A percentile compares a stretch with the other conserved stretches of the same genome.
phyloP scores from a whole-genome alignment of 2,888 invertebrate genomes.

The Sphecodes monilicornis region DNA sequence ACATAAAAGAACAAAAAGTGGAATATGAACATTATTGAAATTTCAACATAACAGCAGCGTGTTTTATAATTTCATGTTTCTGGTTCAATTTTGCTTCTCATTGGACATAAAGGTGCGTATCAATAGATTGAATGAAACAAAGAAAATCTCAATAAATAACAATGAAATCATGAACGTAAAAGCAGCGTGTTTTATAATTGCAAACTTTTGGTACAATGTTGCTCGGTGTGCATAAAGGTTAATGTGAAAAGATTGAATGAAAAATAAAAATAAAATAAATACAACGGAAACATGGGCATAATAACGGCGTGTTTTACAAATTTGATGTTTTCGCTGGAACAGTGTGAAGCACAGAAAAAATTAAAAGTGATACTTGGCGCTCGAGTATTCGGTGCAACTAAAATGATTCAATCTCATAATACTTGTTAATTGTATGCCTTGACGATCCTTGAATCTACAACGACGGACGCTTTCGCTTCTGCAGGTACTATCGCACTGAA shows the following conservation, averaged over 20 bases:
- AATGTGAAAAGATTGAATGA: too few relatives aligned
- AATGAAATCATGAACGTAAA: too few relatives aligned
- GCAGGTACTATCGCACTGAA: conserved; percentile 8
- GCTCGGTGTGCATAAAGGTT: too few relatives aligned
- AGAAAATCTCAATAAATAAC: too few relatives aligned
- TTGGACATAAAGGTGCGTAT: too few relatives aligned
- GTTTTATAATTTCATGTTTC: background rate
- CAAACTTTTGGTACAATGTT: too few relatives aligned
- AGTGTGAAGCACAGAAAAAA: background rate
- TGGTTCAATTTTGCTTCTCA: too few relatives aligned
- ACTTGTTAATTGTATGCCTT: conserved; percentile 10
- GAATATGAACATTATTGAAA: too few relatives aligned
- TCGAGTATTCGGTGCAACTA: background rate
- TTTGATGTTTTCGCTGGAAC: background rate
- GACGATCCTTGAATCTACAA: conserved; percentile 11
- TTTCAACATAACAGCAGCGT: too few relatives aligned
- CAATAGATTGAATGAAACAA: too few relatives aligned
- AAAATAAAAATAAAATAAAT: background rate
- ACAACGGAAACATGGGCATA: background rate
- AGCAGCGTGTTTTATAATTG: too few relatives aligned
- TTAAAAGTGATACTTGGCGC: background rate
- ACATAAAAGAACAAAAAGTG: too few relatives aligned
- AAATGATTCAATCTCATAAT: conserved; percentile 11
- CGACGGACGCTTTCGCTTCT: conserved; percentile 8
- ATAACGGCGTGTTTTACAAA: background rate